Conservation (phyloP, 2,113 vertebrate genomes). For the Tenebrosternarchus preto region DNA sequence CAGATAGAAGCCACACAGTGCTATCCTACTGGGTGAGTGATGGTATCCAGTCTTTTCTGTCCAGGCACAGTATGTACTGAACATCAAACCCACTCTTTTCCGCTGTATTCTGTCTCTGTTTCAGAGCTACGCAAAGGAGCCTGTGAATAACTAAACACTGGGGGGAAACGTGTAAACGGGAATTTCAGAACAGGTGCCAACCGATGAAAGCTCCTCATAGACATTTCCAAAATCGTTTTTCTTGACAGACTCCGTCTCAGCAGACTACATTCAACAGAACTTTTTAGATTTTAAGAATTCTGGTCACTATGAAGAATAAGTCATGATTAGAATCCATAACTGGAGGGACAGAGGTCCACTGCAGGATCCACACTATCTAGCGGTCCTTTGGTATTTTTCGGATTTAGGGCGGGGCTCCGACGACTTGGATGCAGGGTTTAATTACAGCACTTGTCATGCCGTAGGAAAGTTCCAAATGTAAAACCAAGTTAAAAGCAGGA, state of each 20-base stretch:
- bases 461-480: background rate
- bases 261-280: background rate
- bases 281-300: background rate
- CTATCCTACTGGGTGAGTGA: background rate
- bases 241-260: background rate
- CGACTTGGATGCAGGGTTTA: background rate
- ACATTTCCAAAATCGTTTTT: background rate
- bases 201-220: background rate
- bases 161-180: background rate
- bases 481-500: background rate
- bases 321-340: background rate
- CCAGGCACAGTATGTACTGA: background rate
- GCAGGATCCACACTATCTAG: background rate
- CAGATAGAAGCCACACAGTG: background rate
- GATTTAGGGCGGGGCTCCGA: conserved; percentile 10
- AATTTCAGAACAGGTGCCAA: conserved; percentile 16
- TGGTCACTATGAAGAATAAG: background rate
- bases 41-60: background rate
- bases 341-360: background rate
- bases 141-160: background rate
- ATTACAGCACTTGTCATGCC: background rate
- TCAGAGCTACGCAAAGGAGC: background rate
- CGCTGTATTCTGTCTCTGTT: background rate
- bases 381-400: background rate
- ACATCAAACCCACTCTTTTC: too few relatives aligned